Percentiles rank a stretch among this genome's conserved stretches.
phyloP scores from a whole-genome alignment of 1,140 invertebrate genomes.

The Anastrepha obliqua region DNA sequence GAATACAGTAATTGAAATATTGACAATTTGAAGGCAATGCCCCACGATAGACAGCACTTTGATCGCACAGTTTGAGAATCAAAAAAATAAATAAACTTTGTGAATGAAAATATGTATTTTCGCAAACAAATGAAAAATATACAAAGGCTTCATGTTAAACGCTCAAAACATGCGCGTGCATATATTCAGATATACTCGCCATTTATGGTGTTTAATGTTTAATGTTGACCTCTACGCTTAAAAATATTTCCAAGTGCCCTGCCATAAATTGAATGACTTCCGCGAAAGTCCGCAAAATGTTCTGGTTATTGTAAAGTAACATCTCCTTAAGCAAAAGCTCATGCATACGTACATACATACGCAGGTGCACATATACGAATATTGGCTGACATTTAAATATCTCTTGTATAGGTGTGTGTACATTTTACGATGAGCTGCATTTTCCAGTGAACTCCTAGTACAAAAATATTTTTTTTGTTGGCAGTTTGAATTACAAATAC shows the following conservation, averaged over 20 bases:
- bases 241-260: neutral
- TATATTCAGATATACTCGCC: neutral
- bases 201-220: conserved; percentile 29
- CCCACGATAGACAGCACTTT: neutral
- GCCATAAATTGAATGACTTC: conserved; percentile 41
- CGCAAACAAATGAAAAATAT: neutral
- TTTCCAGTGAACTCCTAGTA: no score
- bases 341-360: neutral
- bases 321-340: neutral
- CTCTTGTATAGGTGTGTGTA: neutral
- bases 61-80: neutral
- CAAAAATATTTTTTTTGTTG: no score
- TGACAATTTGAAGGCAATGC: conserved; percentile 38
- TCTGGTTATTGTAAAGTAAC: neutral
- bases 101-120: conserved; percentile 24
- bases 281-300: neutral
- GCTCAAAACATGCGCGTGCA: neutral
- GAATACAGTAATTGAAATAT: neutral
- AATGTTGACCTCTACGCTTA: conserved; percentile 35
- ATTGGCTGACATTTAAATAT: neutral
- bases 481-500: no score
- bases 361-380: neutral
- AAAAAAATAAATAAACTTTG: neutral
- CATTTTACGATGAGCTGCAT: neutral
- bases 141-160: neutral